These are phyloP conservation scores for Copsychus sechellarum DNA, from an alignment of 2,113 vertebrate genomes.

Conservation along the genomic window DNA sequence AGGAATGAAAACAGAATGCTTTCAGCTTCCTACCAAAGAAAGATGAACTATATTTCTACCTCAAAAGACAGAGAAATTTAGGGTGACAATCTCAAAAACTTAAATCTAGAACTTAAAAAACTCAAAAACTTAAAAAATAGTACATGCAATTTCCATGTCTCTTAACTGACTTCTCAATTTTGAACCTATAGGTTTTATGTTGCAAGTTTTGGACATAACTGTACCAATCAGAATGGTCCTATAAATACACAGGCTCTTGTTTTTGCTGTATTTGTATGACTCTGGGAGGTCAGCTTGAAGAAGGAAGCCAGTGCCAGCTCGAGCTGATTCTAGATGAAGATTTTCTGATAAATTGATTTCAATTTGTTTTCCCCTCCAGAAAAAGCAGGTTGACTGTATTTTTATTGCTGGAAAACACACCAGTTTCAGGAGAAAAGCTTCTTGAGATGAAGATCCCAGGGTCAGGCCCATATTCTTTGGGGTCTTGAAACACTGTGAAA, in stretches of 20 bases:
- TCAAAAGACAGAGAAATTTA: not conserved
- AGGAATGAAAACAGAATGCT: not conserved
- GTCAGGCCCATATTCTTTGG: not conserved
- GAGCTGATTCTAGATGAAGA: not conserved
- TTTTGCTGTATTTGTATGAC: not conserved
- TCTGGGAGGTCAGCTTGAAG: not conserved
- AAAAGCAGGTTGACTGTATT: not conserved
- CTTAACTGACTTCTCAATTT: not conserved
- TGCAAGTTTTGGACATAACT: not conserved
- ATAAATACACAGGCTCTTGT: not conserved
- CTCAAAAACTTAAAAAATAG: not conserved
- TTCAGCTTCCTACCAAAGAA: not conserved
- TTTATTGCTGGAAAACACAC: not conserved
- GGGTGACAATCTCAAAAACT: accelerated
- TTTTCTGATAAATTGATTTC: not conserved
- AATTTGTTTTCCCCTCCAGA: not conserved
- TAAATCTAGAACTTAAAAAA: not conserved
- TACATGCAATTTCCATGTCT: not conserved
- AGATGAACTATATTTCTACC: not conserved
- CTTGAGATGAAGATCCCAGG: not conserved
- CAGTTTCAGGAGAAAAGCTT: not conserved
- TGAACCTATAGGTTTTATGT: not conserved
- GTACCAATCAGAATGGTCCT: not conserved
- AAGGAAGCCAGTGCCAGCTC: not conserved
- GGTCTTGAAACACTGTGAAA: not conserved